Conservation (phyloP, 2,113 vertebrate species). For the Sitta europaea region DNA sequence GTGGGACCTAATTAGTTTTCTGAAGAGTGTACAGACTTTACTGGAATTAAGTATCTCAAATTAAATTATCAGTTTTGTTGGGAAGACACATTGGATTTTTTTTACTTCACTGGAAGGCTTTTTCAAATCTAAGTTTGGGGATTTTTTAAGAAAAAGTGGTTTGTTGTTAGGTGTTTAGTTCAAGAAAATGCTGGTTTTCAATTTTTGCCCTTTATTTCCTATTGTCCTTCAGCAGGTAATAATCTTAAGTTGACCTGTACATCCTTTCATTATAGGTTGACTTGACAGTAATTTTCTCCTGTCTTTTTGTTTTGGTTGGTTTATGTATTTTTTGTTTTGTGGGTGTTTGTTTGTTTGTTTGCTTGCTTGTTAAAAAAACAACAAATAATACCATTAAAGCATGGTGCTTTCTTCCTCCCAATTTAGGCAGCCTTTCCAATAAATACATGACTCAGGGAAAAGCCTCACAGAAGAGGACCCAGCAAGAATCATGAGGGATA, state of each 20-base stretch:
- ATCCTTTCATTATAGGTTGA: background rate
- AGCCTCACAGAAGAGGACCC: conserved; percentile 82
- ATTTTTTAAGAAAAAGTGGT: background rate
- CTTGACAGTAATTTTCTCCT: background rate
- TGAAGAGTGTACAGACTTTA: background rate
- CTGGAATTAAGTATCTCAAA: background rate
- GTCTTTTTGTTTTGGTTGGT: background rate
- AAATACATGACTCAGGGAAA: conserved; percentile 85
- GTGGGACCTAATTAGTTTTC: background rate
- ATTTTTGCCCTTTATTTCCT: background rate
- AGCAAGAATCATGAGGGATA: conserved; percentile 78
- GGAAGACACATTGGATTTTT: background rate
- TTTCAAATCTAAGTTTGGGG: background rate
- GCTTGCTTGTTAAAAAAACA: background rate
- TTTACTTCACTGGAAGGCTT: background rate
- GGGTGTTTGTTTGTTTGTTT: too few species aligned
- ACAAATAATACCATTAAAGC: background rate
- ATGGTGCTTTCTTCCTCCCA: conserved; percentile 32
- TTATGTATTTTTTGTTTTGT: background rate
- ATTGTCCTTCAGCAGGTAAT: background rate
- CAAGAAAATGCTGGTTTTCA: background rate
- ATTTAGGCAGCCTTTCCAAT: conserved; percentile 83
- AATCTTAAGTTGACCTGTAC: background rate
- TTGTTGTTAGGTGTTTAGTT: background rate
- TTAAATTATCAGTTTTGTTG: background rate